These are phyloP conservation scores for Setipinna tenuifilis DNA, from an alignment of 2,797 vertebrate species.

Conservation along the genomic window DNA sequence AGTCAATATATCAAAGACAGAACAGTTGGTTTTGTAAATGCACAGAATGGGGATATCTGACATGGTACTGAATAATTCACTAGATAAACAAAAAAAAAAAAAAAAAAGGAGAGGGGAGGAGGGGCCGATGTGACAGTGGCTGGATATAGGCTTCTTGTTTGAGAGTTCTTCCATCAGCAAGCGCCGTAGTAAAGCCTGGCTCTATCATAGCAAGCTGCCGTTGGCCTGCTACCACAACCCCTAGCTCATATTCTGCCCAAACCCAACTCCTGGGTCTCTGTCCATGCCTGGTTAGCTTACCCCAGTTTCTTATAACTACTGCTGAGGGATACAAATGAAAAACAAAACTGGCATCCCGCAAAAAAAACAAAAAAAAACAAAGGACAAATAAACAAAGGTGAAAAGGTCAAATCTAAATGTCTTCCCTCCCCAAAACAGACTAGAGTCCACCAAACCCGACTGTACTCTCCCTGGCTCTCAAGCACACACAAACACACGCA, in stretches of 20 bases:
- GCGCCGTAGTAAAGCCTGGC: slow-evolving; percentile 64
- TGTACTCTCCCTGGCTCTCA: slow-evolving; percentile 67
- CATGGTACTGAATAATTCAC: slow-evolving; percentile 55
- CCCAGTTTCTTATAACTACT: slow-evolving; percentile 56
- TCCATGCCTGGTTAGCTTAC: slow-evolving; percentile 46
- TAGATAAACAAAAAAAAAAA: slow-evolving; percentile 46
- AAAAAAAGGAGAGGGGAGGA: slow-evolving; percentile 27
- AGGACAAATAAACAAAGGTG: slow-evolving; percentile 11
- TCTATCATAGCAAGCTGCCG: slow-evolving; percentile 50
- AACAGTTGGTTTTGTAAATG: slow-evolving; percentile 65
- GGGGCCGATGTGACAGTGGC: slow-evolving; percentile 61
- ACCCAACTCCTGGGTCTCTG: slow-evolving; percentile 40
- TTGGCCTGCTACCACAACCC: slow-evolving; percentile 17
- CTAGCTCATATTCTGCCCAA: slow-evolving; percentile 30
- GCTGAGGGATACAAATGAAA: slow-evolving; percentile 66
- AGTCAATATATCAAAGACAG: slow-evolving; percentile 74
- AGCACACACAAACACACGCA: slow-evolving; percentile 47
- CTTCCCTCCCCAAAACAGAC: slow-evolving; percentile 65
- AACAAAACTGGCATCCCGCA: slow-evolving; percentile 62
- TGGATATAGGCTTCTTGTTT: slow-evolving; percentile 25
- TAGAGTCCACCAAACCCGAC: slow-evolving; percentile 60
- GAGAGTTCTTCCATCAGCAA: slow-evolving; percentile 39
- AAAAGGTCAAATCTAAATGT: slow-evolving; percentile 63
- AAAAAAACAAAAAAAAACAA: slow-evolving; percentile 59
- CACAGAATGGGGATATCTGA: slow-evolving; percentile 61